Evolutionary conservation across 2,888 invertebrate species (phyloP).

Genomic region (Drosophila koepferae): DNA sequence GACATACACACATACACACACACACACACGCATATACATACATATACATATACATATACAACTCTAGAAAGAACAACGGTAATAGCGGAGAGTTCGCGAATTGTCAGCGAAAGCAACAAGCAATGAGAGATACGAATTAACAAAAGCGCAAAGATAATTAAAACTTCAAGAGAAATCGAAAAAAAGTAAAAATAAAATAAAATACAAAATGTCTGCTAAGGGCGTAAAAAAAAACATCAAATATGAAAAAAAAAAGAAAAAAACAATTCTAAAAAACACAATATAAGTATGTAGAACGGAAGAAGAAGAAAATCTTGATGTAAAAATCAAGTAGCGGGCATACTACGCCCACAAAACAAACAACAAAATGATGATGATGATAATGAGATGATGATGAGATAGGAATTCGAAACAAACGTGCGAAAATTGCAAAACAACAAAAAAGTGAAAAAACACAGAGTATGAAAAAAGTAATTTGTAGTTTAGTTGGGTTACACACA

Average conservation of each 20-base stretch:
- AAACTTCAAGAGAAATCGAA: conserved; percentile 9
- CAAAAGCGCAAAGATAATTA: conserved; percentile 24
- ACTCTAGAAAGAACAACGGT: conserved; percentile 5
- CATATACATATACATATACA: conserved; percentile 18
- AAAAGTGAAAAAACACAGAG: conserved; percentile 8
- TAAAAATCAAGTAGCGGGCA: conserved; percentile 2
- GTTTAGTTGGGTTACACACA: conserved; percentile 48
- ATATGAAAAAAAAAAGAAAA: conserved; percentile 15
- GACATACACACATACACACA: neutral
- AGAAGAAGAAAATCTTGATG: conserved; percentile 21
- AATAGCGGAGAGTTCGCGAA: neutral
- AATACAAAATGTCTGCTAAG: neutral
- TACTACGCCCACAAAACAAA: conserved; percentile 14
- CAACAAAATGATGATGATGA: neutral
- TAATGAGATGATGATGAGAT: neutral
- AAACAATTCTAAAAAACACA: conserved; percentile 12
- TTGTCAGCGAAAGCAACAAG: conserved; percentile 15
- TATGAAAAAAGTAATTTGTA: conserved; percentile 35
- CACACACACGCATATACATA: neutral
- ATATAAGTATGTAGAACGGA: conserved; percentile 9
- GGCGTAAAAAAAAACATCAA: conserved; percentile 2
- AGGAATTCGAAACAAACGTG: conserved; percentile 9
- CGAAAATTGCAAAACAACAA: conserved; percentile 7
- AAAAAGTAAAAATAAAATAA: neutral
- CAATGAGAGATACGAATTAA: conserved; percentile 12